Conservation (phyloP, 92 coral and sea anemone species). For the Desmophyllum pertusum region DNA sequence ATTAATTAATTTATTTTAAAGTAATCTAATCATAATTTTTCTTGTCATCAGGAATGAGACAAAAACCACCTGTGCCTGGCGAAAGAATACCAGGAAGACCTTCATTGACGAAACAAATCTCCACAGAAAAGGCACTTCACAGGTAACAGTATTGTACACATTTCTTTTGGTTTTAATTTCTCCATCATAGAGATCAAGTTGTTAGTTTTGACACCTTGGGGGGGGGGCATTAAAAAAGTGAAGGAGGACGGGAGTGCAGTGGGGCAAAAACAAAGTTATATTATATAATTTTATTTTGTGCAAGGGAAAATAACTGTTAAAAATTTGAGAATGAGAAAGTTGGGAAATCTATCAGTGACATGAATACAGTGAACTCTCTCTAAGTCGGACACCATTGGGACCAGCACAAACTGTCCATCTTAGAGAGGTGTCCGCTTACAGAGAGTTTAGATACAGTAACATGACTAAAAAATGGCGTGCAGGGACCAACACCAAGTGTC, state of each 20-base stretch:
- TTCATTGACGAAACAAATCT: slow-evolving; percentile 56
- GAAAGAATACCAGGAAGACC: slow-evolving; percentile 60
- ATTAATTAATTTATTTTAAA: neutral
- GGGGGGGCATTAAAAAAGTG: neutral
- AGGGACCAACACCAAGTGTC: too few species aligned
- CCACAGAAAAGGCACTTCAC: slow-evolving; percentile 71
- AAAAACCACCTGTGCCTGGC: slow-evolving; percentile 40
- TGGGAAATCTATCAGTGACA: too few species aligned
- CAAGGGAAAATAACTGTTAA: too few species aligned
- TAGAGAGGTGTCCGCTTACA: too few species aligned
- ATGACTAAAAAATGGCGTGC: too few species aligned
- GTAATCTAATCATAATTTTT: neutral
- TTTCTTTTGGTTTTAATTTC: neutral
- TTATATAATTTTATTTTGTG: too few species aligned
- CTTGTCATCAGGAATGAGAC: slow-evolving; percentile 51
- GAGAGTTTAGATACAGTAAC: too few species aligned
- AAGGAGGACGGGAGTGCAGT: neutral
- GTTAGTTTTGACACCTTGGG: neutral
- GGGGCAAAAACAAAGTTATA: neutral
- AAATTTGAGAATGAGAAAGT: too few species aligned
- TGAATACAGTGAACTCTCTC: too few species aligned
- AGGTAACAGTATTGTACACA: slow-evolving; percentile 43
- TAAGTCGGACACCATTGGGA: too few species aligned
- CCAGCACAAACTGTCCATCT: too few species aligned
- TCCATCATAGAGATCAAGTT: neutral